phyloP scores from a whole-genome alignment of 1,140 invertebrate species.

The Sycobia sp. region DNA sequence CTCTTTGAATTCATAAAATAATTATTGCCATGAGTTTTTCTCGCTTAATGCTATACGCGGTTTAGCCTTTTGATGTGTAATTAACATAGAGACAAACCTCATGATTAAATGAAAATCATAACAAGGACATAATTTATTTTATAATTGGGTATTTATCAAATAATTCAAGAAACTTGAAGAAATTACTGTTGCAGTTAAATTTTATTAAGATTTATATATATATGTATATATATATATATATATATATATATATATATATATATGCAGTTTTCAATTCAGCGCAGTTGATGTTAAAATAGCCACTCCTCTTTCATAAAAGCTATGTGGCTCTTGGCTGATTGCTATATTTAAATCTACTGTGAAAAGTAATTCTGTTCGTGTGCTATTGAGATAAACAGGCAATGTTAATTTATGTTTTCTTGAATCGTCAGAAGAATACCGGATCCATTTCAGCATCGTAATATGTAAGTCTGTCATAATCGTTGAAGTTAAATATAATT shows the following conservation, averaged over 20 bases:
- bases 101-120: too few species aligned
- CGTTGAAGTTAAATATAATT: slow-evolving; percentile 87
- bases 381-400: slow-evolving; percentile 97
- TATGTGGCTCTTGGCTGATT: slow-evolving; percentile 83
- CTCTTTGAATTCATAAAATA: too few species aligned
- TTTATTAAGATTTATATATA: too few species aligned
- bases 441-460: slow-evolving; percentile 86
- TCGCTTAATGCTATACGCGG: too few species aligned
- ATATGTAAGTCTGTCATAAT: slow-evolving; percentile 93
- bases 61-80: too few species aligned
- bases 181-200: too few species aligned
- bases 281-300: slow-evolving; percentile 90
- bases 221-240: too few species aligned
- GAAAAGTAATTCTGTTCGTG: slow-evolving; percentile 91
- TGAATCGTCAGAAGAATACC: slow-evolving; percentile 66
- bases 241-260: background rate
- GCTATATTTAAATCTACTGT: slow-evolving; percentile 92
- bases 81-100: too few species aligned
- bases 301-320: slow-evolving; percentile 97
- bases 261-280: slow-evolving; percentile 71
- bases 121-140: too few species aligned
- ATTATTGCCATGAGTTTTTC: too few species aligned
- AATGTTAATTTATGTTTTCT: slow-evolving; percentile 78
- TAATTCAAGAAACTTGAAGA: too few species aligned
- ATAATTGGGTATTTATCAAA: too few species aligned